These are phyloP conservation scores for Platygyra sinensis DNA, from an alignment of 64 coral and sea anemone species.

Conservation along the genomic window DNA sequence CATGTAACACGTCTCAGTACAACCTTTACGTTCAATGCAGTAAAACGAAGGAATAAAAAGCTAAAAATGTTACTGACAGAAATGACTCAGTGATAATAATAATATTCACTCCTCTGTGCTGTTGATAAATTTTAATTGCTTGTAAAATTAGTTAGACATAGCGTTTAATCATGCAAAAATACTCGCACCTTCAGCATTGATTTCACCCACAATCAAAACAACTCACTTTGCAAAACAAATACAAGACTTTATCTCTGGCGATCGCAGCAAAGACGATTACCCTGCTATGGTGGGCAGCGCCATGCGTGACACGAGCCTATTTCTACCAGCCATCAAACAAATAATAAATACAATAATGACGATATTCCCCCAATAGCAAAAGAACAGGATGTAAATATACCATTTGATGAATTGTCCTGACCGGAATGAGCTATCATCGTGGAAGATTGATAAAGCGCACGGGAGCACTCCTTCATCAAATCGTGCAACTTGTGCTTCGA, in stretches of 20 bases:
- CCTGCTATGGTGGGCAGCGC: not conserved
- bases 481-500: too few species aligned
- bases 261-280: not conserved
- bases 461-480: too few species aligned
- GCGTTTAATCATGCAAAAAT: too few species aligned
- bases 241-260: not conserved
- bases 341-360: not conserved
- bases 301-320: not conserved
- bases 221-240: not conserved
- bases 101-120: not conserved
- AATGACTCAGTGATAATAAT: not conserved
- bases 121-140: not conserved
- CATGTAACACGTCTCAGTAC: too few species aligned
- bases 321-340: not conserved
- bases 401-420: not conserved
- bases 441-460: not conserved
- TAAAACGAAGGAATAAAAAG: not conserved
- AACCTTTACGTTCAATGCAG: too few species aligned
- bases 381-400: not conserved
- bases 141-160: not conserved
- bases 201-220: not conserved
- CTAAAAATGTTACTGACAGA: not conserved
- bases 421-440: not conserved
- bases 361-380: not conserved
- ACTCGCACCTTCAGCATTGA: too few species aligned